Percentiles rank a stretch among this genome's conserved stretches.
These are phyloP conservation scores for Anoncus sp. DNA, from an alignment of 2,888 invertebrate genomes.

Conservation along the genomic window DNA sequence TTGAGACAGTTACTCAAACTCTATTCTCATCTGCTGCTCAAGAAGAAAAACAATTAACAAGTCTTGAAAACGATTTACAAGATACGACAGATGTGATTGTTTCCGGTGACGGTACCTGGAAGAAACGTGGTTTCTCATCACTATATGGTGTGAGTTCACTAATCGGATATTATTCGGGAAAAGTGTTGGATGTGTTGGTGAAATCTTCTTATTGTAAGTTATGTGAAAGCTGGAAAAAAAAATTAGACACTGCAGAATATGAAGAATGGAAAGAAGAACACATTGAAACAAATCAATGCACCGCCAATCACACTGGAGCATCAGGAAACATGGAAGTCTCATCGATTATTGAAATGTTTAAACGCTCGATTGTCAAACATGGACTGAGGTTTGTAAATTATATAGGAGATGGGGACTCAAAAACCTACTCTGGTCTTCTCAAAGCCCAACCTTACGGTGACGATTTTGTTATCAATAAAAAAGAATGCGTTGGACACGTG, in stretches of 20 bases:
- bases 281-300: constrained; percentile 53
- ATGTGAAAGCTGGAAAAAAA: constrained; percentile 61
- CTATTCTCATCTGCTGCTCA: constrained; percentile 54
- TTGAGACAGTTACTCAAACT: constrained; percentile 53
- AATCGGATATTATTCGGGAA: constrained; percentile 63
- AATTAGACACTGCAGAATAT: constrained; percentile 62
- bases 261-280: constrained; percentile 66
- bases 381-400: constrained; percentile 43
- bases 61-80: constrained; percentile 63
- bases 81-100: constrained; percentile 68
- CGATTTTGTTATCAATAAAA: constrained; percentile 32
- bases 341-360: constrained; percentile 58
- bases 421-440: constrained; percentile 45
- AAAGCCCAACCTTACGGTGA: constrained; percentile 55
- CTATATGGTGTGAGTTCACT: constrained; percentile 56
- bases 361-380: constrained; percentile 51
- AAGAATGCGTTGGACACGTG: too few species aligned
- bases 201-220: constrained; percentile 61
- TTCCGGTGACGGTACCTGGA: constrained; percentile 71
- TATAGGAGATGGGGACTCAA: too few species aligned
- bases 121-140: constrained; percentile 64
- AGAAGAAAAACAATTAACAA: constrained; percentile 66
- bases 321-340: constrained; percentile 63
- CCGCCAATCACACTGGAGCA: too few species aligned
- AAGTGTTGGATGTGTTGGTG: constrained; percentile 58